Base-by-base conservation (phyloP, 2,888 invertebrate genomes). In the Copidosoma aretas region DNA sequence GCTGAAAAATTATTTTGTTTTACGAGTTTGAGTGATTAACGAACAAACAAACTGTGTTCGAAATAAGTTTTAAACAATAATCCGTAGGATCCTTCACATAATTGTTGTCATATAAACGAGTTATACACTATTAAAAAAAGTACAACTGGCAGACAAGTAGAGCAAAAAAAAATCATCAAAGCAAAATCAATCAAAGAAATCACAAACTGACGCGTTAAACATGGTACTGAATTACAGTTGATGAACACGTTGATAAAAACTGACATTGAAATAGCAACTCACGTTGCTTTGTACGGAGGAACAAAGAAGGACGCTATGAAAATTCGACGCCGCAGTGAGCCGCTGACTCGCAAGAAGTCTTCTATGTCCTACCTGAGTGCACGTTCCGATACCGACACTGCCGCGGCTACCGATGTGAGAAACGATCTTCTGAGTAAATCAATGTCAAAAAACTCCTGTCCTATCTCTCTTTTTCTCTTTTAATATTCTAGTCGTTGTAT, bases 241-340 rank as follows among this genome's bases (percentile, higher is more conserved):
- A 87, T 93, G 87, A 89, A 90, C 83, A 88, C 90, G 81, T 90
- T 90, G 77, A 86, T 93, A 87, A 92, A 91, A 89, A 91, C 91
- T 79, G 91, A 92, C 85, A 86, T 92, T 84, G 86, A 86, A 77
- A 85, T 86, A 68, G 88, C 88, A 53, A 86, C 88, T 68, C 86
- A 87, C 77, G 81, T 84, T 74, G 85, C 85, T 68, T 77, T 84
- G 77, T 77, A 78, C 75, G 81, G 84, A 81, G 82, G 83, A 75
- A 82, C 81, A 12, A 74, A 81, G 77, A 80, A 79, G 81, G 83
- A 84, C 72, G 83, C 84, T 70, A 77, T 84, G 73, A 79, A 77
- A 73, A 79, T 84, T 51, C 82, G 83, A 73, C 82, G 83, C 69
- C 79, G 79, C 74, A 83, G 84, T 74, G 81, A 77, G 69, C 84